Evolutionary conservation across 2,113 vertebrate species (phyloP), one percentile per base, ranked within the genome.

Genomic region (Addax nasomaculatus): DNA sequence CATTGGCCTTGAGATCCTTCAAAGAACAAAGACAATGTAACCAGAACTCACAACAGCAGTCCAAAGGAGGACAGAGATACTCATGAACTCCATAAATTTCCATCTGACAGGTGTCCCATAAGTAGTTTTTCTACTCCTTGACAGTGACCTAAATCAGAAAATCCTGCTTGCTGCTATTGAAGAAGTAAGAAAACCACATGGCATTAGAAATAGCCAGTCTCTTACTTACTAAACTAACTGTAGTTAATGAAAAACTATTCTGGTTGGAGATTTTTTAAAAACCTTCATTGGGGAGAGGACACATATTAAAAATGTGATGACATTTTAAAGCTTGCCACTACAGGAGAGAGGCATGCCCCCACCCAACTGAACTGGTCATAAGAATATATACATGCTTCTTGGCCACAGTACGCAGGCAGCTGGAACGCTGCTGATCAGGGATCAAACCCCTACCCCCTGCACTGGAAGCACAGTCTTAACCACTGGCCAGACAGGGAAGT

Each of bases 1-100:
- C 99, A 0, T 99, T 99, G 53, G 99, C 99, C 97, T 99, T 99
- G 95, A 99, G 98, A 97, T 99, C 99, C 99, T 99, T 73, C 43
- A 96, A 23, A 88, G 30, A 49, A 90, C 79, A 81, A 70, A 97
- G 30, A 2, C 81, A 76, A 45, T 57, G 36, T 33, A 70, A 81
- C 7, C 83, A 95, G 64, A 84, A 89, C 7, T 11, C 23, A 29
- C 5, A 27, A 45, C 1, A 49, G 39, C 21, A 94, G 87, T 58
- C 43, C 36, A 11, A 27, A 36, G 5, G 0, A 51, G 3, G 21
- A 3, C 7, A 88, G 11, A 70, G 10, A 29, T 23, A 47, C 14
- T 76, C 89, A 33, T 10, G 9, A 53, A 39, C 45, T 6, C 3
- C n/a, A 10, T 1, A 0, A 0, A 49, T 6, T 73, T 79, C 39